Base-by-base conservation (phyloP, 64 coral and sea anemone genomes). In the Dendronephthya gigantea region DNA sequence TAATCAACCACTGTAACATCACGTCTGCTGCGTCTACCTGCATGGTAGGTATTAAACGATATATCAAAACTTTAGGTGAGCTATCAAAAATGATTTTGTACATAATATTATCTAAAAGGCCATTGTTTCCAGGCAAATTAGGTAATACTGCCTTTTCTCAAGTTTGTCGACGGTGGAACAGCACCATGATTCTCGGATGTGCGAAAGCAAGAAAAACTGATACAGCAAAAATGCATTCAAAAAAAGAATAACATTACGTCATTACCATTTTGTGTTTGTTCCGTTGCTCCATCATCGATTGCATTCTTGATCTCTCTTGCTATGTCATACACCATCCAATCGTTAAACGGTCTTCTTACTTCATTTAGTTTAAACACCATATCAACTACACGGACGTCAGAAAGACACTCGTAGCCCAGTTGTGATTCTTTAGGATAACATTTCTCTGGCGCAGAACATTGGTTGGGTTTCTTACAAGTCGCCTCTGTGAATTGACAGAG, bases 301-400 rank as follows among this genome's bases (percentile, higher is more conserved):
- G 35, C 69, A 75, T 75, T 75, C 35, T 75, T 30, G 17, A 75
- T 75, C 69, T 75, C 69, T 75, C 34, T 75, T 7, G 69, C 69
- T 30, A 75, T 9, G 25, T 75, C 69, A 75, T 75, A 75, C 25
- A 34, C 6, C 69, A 75, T 75, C 69, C 69, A 75, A 75, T 75
- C 69, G 5, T 75, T 75, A 13, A 31, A 75, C 69, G 69, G 69
- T 75, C 23, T 75, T 75, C 28, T 79, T 7, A 19, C 15, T 39
- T 79, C 29, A 39, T 39, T 19, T 19, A 79, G 16, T 39, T 79
- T 79, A 9, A 79, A 79, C 7, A 36, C 36, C 72, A 79, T 79
- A 34, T 29, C 30, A 79, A 79, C 72, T 4, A 7, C 12, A 17
- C 30, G 16, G 15, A 79, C 72, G 30, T 79, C 36, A 79, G 2